phyloP scores from a whole-genome alignment of 2,888 invertebrate genomes.

The Frankliniella fusca region DNA sequence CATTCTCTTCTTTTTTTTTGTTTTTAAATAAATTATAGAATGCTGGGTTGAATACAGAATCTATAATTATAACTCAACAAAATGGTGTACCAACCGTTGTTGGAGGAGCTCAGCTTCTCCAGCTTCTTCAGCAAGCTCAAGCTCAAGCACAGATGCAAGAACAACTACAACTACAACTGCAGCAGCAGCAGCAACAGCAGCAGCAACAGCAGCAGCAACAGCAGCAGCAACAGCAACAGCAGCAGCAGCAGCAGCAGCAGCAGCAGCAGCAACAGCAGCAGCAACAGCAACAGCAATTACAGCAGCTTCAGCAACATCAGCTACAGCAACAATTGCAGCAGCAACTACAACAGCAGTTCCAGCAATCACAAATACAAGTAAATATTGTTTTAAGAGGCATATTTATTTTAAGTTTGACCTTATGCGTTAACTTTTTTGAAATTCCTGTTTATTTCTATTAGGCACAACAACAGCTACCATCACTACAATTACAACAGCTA shows the following conservation, averaged over 20 bases:
- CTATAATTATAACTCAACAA: background rate
- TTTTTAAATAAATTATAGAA: too few species aligned
- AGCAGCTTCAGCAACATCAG: background rate
- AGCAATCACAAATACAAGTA: background rate
- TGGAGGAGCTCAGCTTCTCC: background rate
- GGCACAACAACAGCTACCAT: background rate
- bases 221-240: conserved; percentile 49
- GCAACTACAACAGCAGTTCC: background rate
- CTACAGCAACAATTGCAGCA: background rate
- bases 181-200: conserved; percentile 40
- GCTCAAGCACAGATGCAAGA: background rate
- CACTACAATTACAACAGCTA: background rate
- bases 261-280: conserved; percentile 22
- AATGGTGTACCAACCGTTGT: background rate
- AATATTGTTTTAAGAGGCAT: background rate
- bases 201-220: conserved; percentile 47
- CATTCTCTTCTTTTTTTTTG: background rate
- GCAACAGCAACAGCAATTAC: background rate
- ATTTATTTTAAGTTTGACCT: background rate
- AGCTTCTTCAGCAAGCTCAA: conserved; percentile 11
- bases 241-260: conserved; percentile 36
- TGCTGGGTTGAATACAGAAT: background rate
- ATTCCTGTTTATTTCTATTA: background rate
- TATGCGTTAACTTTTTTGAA: background rate
- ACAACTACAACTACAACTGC: background rate